Evolutionary conservation across 2,797 vertebrate genomes (phyloP).

Genomic region (Myotis findleyi): DNA sequence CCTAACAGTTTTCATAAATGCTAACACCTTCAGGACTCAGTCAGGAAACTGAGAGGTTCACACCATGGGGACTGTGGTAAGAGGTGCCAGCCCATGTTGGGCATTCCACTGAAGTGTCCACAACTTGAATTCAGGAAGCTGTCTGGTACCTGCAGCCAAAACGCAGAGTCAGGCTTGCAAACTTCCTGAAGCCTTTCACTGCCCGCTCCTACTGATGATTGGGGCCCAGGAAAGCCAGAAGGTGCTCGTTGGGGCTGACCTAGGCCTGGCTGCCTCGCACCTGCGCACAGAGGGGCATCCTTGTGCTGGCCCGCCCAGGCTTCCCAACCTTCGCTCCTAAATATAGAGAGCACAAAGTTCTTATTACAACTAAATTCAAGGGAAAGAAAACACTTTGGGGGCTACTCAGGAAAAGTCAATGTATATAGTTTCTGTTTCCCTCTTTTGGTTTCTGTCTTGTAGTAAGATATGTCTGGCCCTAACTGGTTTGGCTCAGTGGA

Average conservation of each 20-base stretch:
- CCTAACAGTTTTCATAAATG: background rate
- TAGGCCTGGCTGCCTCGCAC: background rate
- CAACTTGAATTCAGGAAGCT: background rate
- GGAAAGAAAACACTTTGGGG: background rate
- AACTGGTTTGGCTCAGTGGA: no score
- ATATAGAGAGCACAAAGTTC: background rate
- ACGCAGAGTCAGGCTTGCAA: background rate
- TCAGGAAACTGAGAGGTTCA: background rate
- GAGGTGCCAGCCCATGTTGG: accelerated
- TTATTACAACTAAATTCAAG: background rate
- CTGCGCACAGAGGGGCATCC: background rate
- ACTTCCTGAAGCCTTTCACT: background rate
- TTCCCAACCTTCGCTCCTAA: background rate
- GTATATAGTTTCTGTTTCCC: background rate
- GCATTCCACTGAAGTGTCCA: background rate
- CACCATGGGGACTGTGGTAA: background rate
- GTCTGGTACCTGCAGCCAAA: background rate
- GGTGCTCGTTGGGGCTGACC: background rate
- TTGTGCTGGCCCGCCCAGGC: background rate
- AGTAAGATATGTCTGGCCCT: background rate
- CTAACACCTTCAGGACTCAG: background rate
- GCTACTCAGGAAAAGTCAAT: conserved; percentile 15
- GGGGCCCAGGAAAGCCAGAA: background rate
- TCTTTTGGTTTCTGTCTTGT: conserved; percentile 24
- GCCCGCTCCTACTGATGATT: accelerated